phyloP scores from a whole-genome alignment of 2,113 vertebrate species.

The Triplophysa dalaica region DNA sequence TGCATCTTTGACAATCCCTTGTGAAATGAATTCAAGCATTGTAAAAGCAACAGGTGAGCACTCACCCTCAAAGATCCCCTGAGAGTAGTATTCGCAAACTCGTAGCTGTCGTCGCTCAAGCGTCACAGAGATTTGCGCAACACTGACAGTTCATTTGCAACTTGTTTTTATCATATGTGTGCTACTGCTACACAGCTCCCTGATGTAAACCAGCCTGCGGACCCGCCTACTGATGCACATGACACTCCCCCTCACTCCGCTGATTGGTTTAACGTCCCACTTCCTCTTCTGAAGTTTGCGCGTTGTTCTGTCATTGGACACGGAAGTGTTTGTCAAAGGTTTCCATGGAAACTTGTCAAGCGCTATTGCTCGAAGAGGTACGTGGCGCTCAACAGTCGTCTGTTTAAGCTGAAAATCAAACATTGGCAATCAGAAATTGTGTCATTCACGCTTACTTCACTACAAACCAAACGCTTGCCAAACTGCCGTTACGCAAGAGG shows the following conservation, averaged over 20 bases:
- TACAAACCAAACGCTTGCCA: no score
- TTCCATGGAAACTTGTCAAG: conserved; percentile 41
- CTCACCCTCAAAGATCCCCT: conserved; percentile 14
- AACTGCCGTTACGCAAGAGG: no score
- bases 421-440: background rate
- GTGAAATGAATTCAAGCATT: background rate
- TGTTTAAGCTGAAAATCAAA: background rate
- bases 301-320: conserved; percentile 63
- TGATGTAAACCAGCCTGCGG: background rate
- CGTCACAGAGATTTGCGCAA: background rate
- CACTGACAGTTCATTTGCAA: conserved; percentile 13
- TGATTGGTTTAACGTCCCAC: background rate
- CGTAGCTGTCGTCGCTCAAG: background rate
- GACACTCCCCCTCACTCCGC: background rate
- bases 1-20: background rate
- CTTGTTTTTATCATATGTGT: conserved; percentile 20
- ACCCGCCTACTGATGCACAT: background rate
- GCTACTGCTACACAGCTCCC: conserved; percentile 3
- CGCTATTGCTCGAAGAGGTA: conserved; percentile 63
- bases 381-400: conserved; percentile 65
- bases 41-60: conserved; percentile 12
- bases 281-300: conserved; percentile 48
- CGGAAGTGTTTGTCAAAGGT: conserved; percentile 54
- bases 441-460: background rate
- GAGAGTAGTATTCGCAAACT: background rate